Conservation (phyloP, 2,888 invertebrate species). For the Agriopis marginaria region DNA sequence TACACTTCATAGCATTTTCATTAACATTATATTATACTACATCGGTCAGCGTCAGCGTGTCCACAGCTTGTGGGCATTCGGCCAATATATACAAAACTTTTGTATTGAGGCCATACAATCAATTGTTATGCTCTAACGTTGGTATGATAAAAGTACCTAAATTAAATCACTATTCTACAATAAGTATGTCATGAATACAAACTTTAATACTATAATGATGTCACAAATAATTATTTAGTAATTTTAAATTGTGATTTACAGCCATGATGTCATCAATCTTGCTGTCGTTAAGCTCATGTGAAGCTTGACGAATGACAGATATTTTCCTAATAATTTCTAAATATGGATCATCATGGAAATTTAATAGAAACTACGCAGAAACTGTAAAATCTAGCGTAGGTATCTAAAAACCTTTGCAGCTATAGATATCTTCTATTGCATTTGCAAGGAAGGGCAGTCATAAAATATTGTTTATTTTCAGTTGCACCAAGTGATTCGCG, state of each 20-base stretch:
- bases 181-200: not conserved
- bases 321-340: not conserved
- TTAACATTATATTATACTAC: not conserved
- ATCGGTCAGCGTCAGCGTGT: constrained; percentile 2
- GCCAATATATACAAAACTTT: constrained; percentile 30
- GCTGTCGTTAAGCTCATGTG: not conserved
- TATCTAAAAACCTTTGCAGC: not conserved
- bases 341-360: too few relatives aligned
- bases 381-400: not conserved
- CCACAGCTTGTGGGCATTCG: constrained; percentile 32
- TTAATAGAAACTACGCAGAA: too few relatives aligned
- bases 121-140: not conserved
- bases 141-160: constrained; percentile 2
- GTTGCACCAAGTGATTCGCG: too few relatives aligned
- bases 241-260: not conserved
- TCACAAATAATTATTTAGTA: not conserved
- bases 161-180: constrained; percentile 11
- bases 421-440: not conserved
- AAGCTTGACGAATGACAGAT: not conserved
- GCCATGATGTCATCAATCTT: not conserved
- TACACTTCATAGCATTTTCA: not conserved
- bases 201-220: not conserved
- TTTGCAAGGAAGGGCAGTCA: too few relatives aligned
- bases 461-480: too few relatives aligned
- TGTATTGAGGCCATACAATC: constrained; percentile 26